A percentile compares a stretch with the other conserved stretches of the same genome.
phyloP scores from a whole-genome alignment of 2,888 invertebrate species.

The Sarcophaga variegata region DNA sequence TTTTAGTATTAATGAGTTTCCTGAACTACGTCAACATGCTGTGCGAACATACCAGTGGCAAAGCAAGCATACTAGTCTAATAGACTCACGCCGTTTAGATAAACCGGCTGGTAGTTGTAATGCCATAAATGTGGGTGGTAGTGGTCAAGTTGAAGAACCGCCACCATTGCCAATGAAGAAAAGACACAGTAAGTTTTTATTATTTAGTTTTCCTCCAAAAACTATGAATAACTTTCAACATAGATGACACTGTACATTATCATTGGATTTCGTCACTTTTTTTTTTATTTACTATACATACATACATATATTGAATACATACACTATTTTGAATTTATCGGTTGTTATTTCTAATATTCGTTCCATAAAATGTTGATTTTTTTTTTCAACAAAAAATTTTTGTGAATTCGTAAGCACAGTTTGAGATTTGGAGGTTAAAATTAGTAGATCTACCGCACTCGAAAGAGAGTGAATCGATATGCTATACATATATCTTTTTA shows the following conservation, averaged over 20 bases:
- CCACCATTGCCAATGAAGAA: slow-evolving; percentile 97
- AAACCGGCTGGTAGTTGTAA: slow-evolving; percentile 73
- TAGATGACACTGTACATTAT: slow-evolving; percentile 61
- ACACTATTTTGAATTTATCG: too few species aligned
- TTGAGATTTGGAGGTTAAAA: too few species aligned
- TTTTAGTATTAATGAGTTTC: slow-evolving; percentile 78
- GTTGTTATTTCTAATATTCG: neutral
- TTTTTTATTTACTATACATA: neutral
- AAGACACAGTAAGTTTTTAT: slow-evolving; percentile 92
- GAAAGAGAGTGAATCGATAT: too few species aligned
- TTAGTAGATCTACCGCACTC: too few species aligned
- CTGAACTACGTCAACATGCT: slow-evolving; percentile 79
- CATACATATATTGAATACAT: too few species aligned
- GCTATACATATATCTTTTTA: too few species aligned
- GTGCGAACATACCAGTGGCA: slow-evolving; percentile 78
- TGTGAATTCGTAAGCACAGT: too few species aligned
- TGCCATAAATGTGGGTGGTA: slow-evolving; percentile 71
- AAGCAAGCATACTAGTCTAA: slow-evolving; percentile 81
- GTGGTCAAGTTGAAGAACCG: slow-evolving; percentile 85
- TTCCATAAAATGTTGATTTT: neutral
- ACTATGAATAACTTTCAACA: neutral
- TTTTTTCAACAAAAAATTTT: too few species aligned
- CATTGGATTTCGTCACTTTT: slow-evolving; percentile 24
- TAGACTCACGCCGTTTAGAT: slow-evolving; percentile 76
- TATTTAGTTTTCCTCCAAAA: neutral